Percentiles rank a stretch among this genome's conserved stretches.
phyloP scores from a whole-genome alignment of 2,888 invertebrate genomes.

The Panzeria rudis region DNA sequence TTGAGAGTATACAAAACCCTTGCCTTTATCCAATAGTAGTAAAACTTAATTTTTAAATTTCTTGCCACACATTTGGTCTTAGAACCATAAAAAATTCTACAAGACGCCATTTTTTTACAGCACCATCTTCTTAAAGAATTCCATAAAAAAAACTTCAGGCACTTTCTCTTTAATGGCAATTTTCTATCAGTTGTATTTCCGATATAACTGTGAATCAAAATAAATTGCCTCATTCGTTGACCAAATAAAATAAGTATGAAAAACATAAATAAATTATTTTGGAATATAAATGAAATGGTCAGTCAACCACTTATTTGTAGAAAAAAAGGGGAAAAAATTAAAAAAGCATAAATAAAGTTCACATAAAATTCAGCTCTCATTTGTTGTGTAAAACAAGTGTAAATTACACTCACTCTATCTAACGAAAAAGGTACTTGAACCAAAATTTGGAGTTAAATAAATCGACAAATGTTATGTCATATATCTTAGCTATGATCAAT shows the following conservation, averaged over 20 bases:
- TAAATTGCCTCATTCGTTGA: constrained; percentile 26
- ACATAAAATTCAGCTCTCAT: not conserved
- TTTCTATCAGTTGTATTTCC: too few relatives aligned
- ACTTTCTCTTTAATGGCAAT: too few relatives aligned
- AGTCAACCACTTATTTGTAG: not conserved
- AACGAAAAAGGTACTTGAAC: not conserved
- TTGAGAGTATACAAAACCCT: too few relatives aligned
- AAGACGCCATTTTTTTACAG: too few relatives aligned
- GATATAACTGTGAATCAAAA: constrained; percentile 20
- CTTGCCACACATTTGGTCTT: too few relatives aligned
- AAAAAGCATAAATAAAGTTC: constrained; percentile 18
- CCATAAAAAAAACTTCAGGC: too few relatives aligned
- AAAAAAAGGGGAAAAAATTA: constrained; percentile 1
- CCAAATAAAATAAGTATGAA: not conserved
- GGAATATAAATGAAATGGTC: constrained; percentile 19
- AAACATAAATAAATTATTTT: not conserved
- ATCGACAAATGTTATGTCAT: not conserved
- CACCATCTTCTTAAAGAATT: too few relatives aligned
- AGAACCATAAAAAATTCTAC: too few relatives aligned
- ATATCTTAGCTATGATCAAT: not conserved
- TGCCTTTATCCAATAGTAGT: too few relatives aligned
- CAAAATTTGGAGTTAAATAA: not conserved
- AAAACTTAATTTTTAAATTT: too few relatives aligned
- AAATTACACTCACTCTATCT: not conserved
- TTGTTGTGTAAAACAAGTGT: not conserved